Evolutionary conservation across 2,797 vertebrate species (phyloP).

Genomic region (Macropus fuliginosus): DNA sequence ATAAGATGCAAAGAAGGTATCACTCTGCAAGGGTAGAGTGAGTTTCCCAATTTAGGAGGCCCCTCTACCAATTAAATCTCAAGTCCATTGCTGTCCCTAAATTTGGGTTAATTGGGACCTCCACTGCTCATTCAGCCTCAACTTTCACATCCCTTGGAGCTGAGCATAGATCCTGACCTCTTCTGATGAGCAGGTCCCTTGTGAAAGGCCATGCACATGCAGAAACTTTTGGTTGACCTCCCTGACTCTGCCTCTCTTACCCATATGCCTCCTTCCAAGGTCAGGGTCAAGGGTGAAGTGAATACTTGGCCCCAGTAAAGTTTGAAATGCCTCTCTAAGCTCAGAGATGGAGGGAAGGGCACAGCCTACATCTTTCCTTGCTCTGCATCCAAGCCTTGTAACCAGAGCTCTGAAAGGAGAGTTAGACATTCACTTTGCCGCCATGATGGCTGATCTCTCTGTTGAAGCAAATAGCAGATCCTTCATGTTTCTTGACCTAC

Average conservation of each 20-base stretch:
- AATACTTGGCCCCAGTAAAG: neutral
- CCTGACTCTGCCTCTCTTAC: neutral
- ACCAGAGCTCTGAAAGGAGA: neutral
- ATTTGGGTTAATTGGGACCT: neutral
- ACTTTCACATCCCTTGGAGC: neutral
- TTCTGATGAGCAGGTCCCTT: neutral
- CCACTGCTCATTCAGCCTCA: neutral
- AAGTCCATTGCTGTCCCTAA: neutral
- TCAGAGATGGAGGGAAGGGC: neutral
- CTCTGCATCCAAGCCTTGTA: neutral
- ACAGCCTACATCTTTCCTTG: neutral
- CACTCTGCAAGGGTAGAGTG: neutral
- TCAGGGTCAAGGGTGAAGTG: neutral
- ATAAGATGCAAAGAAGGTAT: neutral
- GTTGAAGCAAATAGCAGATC: neutral
- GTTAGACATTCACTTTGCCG: neutral
- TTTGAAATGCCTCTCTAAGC: neutral
- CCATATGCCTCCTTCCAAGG: neutral
- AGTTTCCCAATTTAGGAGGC: neutral
- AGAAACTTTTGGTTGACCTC: neutral
- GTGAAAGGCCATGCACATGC: neutral
- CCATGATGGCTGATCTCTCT: neutral
- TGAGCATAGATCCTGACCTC: neutral
- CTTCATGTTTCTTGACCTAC: neutral
- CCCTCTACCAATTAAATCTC: neutral